These are phyloP conservation scores for Lacerta agilis DNA, from an alignment of 2,797 vertebrate species.

Conservation along the genomic window DNA sequence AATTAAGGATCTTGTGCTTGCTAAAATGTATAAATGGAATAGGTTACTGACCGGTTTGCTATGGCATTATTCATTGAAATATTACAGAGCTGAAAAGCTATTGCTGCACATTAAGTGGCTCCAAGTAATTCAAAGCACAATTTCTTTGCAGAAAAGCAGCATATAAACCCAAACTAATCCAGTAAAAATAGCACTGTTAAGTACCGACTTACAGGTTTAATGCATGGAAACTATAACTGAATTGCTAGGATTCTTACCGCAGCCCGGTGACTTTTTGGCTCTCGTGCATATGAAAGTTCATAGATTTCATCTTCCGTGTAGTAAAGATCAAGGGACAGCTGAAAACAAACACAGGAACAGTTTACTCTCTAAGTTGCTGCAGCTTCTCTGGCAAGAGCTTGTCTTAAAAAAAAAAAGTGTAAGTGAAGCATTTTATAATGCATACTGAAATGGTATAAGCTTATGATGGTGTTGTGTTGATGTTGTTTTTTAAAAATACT, in stretches of 20 bases:
- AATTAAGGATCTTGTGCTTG: not conserved
- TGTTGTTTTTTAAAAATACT: not conserved
- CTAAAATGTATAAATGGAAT: not conserved
- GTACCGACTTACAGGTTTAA: not conserved
- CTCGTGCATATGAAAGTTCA: constrained; percentile 93
- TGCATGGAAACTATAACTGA: not conserved
- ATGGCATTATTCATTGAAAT: not conserved
- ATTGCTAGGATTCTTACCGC: constrained; percentile 79
- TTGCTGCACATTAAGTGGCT: not conserved
- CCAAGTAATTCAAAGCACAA: not conserved
- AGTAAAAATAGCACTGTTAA: not conserved
- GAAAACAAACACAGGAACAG: constrained; percentile 60
- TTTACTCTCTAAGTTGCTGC: constrained; percentile 37
- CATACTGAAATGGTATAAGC: too few relatives aligned
- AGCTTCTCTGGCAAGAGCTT: not conserved
- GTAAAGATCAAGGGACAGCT: constrained; percentile 96
- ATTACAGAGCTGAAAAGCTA: not conserved
- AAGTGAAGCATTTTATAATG: too few relatives aligned
- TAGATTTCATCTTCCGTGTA: constrained; percentile 98
- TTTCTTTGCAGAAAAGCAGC: not conserved
- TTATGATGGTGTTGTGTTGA: not conserved
- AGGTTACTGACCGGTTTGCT: not conserved
- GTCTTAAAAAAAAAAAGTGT: too few relatives aligned
- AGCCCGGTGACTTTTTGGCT: constrained; percentile 90
- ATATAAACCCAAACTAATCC: not conserved